phyloP scores from a whole-genome alignment of 2,113 vertebrate genomes.

The Halichoerus grypus region DNA sequence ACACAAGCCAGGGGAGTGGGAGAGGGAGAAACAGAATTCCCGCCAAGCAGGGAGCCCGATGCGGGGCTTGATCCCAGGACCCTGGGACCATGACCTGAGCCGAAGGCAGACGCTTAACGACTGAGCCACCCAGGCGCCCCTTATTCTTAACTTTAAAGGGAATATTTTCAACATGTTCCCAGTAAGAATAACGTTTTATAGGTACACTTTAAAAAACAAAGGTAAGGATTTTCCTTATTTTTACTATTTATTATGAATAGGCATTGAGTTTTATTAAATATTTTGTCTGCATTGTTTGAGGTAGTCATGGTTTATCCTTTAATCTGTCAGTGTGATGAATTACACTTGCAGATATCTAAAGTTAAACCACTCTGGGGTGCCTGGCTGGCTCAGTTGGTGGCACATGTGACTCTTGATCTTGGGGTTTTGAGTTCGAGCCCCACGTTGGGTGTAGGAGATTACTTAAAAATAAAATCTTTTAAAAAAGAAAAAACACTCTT shows the following conservation, averaged over 20 bases:
- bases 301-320: neutral
- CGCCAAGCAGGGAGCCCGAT: too few species aligned
- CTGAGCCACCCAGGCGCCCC: too few species aligned
- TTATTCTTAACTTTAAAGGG: neutral
- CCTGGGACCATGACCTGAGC: too few species aligned
- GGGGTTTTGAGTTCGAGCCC: neutral
- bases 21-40: too few species aligned
- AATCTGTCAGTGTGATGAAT: slow-evolving; percentile 4
- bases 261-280: slow-evolving; percentile 3
- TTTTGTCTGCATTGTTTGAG: neutral
- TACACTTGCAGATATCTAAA: neutral
- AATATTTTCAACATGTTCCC: neutral
- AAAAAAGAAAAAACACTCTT: neutral
- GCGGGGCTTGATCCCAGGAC: too few species aligned
- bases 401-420: neutral
- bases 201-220: neutral
- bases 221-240: neutral
- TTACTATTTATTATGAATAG: neutral
- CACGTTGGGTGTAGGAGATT: neutral
- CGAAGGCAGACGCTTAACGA: too few species aligned
- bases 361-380: neutral
- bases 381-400: neutral
- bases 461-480: neutral
- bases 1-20: too few species aligned
- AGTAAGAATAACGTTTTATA: neutral